A percentile compares a stretch with the other conserved stretches of the same genome.
Evolutionary conservation across 1,140 invertebrate species (phyloP).

Genomic region (Drosophila seguyi): DNA sequence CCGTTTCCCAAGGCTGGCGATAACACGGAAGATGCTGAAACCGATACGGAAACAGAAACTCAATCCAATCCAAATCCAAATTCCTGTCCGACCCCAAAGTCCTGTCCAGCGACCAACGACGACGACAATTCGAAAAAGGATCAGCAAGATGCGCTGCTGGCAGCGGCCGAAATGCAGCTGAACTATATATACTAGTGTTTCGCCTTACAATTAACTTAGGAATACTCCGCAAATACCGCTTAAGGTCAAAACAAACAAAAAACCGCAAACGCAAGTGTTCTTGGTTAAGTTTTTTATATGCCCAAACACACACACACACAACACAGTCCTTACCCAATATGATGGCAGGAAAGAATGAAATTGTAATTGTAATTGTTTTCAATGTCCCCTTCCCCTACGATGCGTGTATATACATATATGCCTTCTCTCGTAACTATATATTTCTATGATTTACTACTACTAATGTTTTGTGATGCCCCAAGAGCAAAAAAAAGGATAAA

Average conservation of each 20-base stretch:
- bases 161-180: slow-evolving; percentile 61
- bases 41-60: slow-evolving; percentile 32
- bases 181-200: slow-evolving; percentile 56
- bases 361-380: slow-evolving; percentile 34
- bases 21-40: slow-evolving; percentile 26
- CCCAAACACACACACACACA: slow-evolving; percentile 27
- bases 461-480: slow-evolving; percentile 50
- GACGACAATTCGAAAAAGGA: slow-evolving; percentile 23
- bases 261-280: slow-evolving; percentile 44
- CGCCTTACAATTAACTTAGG: slow-evolving; percentile 65
- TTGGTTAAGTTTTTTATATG: slow-evolving; percentile 58
- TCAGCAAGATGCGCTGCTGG: slow-evolving; percentile 66
- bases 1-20: slow-evolving; percentile 18
- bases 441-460: slow-evolving; percentile 39
- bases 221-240: slow-evolving; percentile 46
- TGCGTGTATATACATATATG: slow-evolving; percentile 48
- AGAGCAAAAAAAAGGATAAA: slow-evolving; percentile 46
- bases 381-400: slow-evolving; percentile 22
- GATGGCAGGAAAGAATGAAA: slow-evolving; percentile 17
- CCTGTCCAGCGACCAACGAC: not conserved
- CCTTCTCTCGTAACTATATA: slow-evolving; percentile 33
- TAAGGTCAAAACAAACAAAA: slow-evolving; percentile 20
- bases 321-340: slow-evolving; percentile 53
- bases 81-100: slow-evolving; percentile 5
- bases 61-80: slow-evolving; percentile 37